phyloP scores from a whole-genome alignment of 2,113 vertebrate genomes.

The Nesogale talazaci region DNA sequence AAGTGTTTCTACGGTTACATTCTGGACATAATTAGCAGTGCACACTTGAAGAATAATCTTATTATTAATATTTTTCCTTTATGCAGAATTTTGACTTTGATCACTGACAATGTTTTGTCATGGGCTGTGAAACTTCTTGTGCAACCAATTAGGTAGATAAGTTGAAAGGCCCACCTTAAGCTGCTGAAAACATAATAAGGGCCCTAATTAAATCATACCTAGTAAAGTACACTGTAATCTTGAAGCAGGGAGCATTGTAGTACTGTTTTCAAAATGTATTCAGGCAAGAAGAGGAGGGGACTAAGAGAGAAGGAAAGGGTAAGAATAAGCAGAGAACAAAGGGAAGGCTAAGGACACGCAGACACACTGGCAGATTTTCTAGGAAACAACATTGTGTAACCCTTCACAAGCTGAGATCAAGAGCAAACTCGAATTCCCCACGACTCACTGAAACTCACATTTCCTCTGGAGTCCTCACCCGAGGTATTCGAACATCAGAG shows the following conservation, averaged over 20 bases:
- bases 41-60: constrained; percentile 89
- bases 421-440: constrained; percentile 41
- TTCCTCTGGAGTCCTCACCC: constrained; percentile 6
- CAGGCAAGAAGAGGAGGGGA: constrained; percentile 84
- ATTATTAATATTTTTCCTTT: constrained; percentile 92
- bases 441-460: not conserved
- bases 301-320: constrained; percentile 81
- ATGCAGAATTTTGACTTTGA: constrained; percentile 91
- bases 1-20: constrained; percentile 87
- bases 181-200: constrained; percentile 92
- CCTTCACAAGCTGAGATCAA: constrained; percentile 78
- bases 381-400: constrained; percentile 77
- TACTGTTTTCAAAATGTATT: constrained; percentile 86
- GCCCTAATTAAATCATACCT: constrained; percentile 92
- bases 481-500: not conserved
- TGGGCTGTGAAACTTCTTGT: constrained; percentile 91
- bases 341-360: constrained; percentile 78
- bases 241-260: constrained; percentile 87
- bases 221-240: constrained; percentile 89
- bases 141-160: constrained; percentile 93
- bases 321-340: constrained; percentile 82
- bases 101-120: constrained; percentile 93
- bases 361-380: constrained; percentile 71
- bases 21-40: constrained; percentile 89
- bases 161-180: constrained; percentile 91